Conservation (phyloP, 2,888 invertebrate genomes). For the Thereva nobilitata region DNA sequence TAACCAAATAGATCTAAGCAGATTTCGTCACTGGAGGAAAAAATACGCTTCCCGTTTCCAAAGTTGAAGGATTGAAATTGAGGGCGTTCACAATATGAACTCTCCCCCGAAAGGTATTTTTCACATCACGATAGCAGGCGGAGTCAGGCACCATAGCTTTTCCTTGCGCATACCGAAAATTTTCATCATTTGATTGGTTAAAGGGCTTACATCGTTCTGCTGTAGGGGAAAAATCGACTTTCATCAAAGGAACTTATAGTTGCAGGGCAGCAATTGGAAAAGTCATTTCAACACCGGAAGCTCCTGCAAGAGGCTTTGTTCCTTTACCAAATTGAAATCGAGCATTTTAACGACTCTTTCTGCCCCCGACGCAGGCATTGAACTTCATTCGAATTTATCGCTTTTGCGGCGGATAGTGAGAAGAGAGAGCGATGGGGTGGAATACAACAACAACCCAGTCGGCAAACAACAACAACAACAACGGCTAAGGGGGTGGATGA, state of each 20-base stretch:
- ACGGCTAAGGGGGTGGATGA: neutral
- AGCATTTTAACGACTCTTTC: constrained; percentile 27
- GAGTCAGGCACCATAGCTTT: no score
- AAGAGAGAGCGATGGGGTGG: no score
- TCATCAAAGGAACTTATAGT: no score
- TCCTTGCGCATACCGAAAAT: no score
- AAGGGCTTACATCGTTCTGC: no score
- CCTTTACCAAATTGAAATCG: constrained; percentile 18
- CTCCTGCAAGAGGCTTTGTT: neutral
- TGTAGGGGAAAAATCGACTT: no score
- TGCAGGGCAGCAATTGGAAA: constrained; percentile 24
- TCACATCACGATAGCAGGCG: no score
- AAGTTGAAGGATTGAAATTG: no score
- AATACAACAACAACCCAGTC: no score
- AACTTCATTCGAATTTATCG: no score
- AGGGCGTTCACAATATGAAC: constrained; percentile 4
- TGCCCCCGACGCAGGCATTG: neutral
- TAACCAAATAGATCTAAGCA: constrained; percentile 56
- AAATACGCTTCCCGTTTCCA: constrained; percentile 48
- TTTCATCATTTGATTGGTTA: no score
- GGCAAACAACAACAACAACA: neutral
- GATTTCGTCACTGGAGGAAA: constrained; percentile 58
- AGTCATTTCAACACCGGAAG: constrained; percentile 12
- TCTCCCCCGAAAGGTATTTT: neutral
- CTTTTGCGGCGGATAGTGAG: no score